Percentiles rank a stretch among this genome's conserved stretches.
These are phyloP conservation scores for Forbesichthys agassizii DNA, from an alignment of 2,113 vertebrate species.

Conservation along the genomic window DNA sequence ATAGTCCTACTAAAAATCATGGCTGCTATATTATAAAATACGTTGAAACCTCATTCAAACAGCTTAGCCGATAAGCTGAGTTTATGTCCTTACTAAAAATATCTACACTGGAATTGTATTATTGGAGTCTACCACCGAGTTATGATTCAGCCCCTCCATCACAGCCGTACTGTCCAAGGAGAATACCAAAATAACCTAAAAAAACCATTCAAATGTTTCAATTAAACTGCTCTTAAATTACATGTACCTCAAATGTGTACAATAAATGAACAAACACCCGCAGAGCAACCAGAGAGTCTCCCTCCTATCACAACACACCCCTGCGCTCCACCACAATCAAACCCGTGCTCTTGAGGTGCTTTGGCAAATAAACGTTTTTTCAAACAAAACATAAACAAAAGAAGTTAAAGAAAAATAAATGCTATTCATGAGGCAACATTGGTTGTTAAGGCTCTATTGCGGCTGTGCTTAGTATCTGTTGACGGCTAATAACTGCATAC, in stretches of 20 bases:
- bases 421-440: conserved; percentile 89
- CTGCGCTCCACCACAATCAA: conserved; percentile 4
- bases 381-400: conserved; percentile 43
- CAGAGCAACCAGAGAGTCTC: conserved; percentile 23
- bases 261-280: conserved; percentile 54
- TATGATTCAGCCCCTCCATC: conserved; percentile 46
- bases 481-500: conserved; percentile 75
- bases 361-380: conserved; percentile 79
- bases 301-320: not conserved
- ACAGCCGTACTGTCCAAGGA: conserved; percentile 24
- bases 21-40: not conserved
- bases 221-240: conserved; percentile 39
- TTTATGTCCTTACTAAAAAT: not conserved
- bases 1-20: not conserved
- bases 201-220: conserved; percentile 36
- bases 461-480: conserved; percentile 82
- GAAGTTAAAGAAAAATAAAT: conserved; percentile 70
- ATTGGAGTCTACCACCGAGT: conserved; percentile 23
- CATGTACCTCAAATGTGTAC: conserved; percentile 37
- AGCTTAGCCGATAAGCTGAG: not conserved
- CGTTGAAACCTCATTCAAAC: not conserved
- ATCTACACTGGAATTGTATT: not conserved
- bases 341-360: conserved; percentile 74
- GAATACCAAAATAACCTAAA: conserved; percentile 41
- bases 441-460: conserved; percentile 96